Evolutionary conservation across 2,888 invertebrate species (phyloP).

Genomic region (Nineta flava): DNA sequence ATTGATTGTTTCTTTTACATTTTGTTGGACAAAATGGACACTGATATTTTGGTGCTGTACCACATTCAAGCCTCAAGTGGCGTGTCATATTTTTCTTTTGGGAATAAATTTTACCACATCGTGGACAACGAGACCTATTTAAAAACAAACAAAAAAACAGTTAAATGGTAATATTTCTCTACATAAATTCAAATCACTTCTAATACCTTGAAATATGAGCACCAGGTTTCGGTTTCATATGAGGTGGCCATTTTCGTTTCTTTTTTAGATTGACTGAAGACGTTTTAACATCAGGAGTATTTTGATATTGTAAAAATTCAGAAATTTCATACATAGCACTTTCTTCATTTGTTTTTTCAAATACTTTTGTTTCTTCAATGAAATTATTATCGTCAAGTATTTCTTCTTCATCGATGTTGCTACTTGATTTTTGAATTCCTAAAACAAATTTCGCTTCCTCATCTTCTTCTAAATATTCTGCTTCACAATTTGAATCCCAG

Average conservation of each 20-base stretch:
- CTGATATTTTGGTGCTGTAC: slow-evolving; percentile 23
- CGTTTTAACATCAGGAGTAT: too few relatives aligned
- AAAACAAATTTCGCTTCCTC: neutral
- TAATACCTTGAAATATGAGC: neutral
- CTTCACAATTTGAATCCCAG: neutral
- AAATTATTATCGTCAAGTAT: neutral
- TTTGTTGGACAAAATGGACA: slow-evolving; percentile 18
- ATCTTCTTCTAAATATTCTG: slow-evolving; percentile 5
- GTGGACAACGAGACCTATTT: slow-evolving; percentile 4
- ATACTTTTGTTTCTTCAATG: neutral
- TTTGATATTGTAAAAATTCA: too few relatives aligned
- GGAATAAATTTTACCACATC: slow-evolving; percentile 6
- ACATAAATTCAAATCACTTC: too few relatives aligned
- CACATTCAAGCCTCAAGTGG: slow-evolving; percentile 26
- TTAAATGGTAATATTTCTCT: too few relatives aligned
- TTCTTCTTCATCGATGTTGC: neutral
- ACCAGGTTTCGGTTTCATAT: slow-evolving; percentile 5
- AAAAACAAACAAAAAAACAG: too few relatives aligned
- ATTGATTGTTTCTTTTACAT: slow-evolving; percentile 15
- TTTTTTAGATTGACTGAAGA: too few relatives aligned
- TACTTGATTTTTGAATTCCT: neutral
- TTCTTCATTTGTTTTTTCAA: neutral
- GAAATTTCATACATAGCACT: neutral
- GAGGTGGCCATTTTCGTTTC: slow-evolving; percentile 2
- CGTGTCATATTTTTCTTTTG: slow-evolving; percentile 16